Percentiles rank a stretch among this genome's conserved stretches.
These are phyloP conservation scores for Tachysurus fulvidraco DNA, from an alignment of 2,113 vertebrate species.

Conservation along the genomic window DNA sequence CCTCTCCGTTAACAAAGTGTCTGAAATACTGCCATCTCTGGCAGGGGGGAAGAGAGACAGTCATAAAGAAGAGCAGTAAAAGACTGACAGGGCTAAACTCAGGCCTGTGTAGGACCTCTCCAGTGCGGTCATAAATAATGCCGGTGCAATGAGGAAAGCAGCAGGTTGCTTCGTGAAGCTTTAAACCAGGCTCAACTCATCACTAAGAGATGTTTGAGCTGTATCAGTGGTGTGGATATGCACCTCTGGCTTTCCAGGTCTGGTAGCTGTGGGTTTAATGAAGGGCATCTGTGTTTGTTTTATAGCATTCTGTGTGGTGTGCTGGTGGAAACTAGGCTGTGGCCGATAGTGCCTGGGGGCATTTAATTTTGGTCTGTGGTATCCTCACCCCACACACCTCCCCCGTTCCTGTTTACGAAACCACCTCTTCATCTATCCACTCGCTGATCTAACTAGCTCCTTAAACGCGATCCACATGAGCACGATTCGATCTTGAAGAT, in stretches of 20 bases:
- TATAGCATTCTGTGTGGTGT: conserved; percentile 48
- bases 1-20: conserved; percentile 32
- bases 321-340: conserved; percentile 43
- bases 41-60: background rate
- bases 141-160: conserved; percentile 19
- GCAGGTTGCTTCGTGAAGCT: conserved; percentile 5
- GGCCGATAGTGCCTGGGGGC: conserved; percentile 44
- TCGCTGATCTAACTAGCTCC: conserved; percentile 34
- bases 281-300: conserved; percentile 39
- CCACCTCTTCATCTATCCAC: conserved; percentile 42
- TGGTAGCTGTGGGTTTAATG: conserved; percentile 36
- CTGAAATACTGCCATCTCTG: conserved; percentile 50
- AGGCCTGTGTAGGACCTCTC: conserved; percentile 4
- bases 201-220: background rate
- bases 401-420: conserved; percentile 44
- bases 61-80: conserved; percentile 41
- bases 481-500: conserved; percentile 33
- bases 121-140: conserved; percentile 22
- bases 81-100: conserved; percentile 34
- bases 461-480: conserved; percentile 44
- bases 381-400: conserved; percentile 26
- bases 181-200: conserved; percentile 16
- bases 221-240: background rate
- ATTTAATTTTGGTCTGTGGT: conserved; percentile 58
- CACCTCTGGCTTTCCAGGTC: conserved; percentile 10